A percentile compares a stretch with the other conserved stretches of the same genome.
phyloP scores from a whole-genome alignment of 2,888 invertebrate genomes.

The Odontothrips loti region DNA sequence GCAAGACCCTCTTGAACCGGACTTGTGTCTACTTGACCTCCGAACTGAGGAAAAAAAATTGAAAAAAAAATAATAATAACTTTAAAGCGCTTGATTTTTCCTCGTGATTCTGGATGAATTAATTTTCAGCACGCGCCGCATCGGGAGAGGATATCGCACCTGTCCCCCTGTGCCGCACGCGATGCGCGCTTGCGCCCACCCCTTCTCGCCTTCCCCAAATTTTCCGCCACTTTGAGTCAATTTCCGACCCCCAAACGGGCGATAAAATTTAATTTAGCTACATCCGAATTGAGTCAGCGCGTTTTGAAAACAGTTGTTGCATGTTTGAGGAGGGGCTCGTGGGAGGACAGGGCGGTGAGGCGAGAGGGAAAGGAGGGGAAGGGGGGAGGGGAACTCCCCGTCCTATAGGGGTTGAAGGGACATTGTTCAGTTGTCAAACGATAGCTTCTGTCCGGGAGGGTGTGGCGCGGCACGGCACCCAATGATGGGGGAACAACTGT shows the following conservation, averaged over 20 bases:
- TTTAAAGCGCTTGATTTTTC: no score
- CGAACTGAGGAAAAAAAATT: no score
- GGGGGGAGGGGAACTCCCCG: not conserved
- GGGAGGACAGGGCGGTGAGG: not conserved
- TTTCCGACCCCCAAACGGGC: not conserved
- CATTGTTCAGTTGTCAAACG: conserved; percentile 19
- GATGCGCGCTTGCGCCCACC: not conserved
- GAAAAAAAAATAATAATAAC: no score
- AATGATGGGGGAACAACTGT: conserved; percentile 16
- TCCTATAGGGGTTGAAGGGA: not conserved
- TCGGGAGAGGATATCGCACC: not conserved
- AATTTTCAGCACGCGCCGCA: not conserved
- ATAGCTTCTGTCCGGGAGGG: conserved; percentile 22
- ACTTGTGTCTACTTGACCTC: not conserved
- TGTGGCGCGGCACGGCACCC: not conserved
- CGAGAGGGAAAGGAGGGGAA: not conserved
- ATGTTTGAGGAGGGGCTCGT: conserved; percentile 19
- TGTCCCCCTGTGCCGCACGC: not conserved
- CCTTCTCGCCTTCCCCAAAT: not conserved
- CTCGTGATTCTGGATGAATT: no score
- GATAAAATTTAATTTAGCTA: conserved; percentile 21
- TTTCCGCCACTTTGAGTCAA: conserved; percentile 14
- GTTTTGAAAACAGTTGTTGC: conserved; percentile 24
- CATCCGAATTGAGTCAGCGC: conserved; percentile 10
- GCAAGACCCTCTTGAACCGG: not conserved